phyloP scores from a whole-genome alignment of 2,888 invertebrate genomes.

The Lepidocyrtoides sp. region DNA sequence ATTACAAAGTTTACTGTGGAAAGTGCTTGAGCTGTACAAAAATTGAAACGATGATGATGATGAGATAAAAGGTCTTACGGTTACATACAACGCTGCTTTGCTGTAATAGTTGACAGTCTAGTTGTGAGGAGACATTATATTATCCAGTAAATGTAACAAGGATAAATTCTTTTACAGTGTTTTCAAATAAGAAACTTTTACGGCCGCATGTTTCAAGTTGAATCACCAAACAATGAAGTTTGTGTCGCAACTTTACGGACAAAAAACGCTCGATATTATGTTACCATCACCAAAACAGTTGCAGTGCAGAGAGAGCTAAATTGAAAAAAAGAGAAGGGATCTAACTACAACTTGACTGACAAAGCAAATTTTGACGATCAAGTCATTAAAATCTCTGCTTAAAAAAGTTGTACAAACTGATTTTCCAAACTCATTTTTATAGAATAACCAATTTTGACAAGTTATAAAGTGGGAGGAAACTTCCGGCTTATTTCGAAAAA shows the following conservation, averaged over 20 bases:
- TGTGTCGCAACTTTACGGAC: conserved; percentile 25
- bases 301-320: background rate
- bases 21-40: conserved; percentile 65
- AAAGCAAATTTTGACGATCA: conserved; percentile 65
- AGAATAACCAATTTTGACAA: conserved; percentile 59
- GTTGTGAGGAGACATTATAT: conserved; percentile 16
- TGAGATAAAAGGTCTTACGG: conserved; percentile 23
- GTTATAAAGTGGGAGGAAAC: conserved; percentile 67
- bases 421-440: conserved; percentile 58
- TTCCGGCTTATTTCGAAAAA: conserved; percentile 57
- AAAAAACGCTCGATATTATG: background rate
- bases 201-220: conserved; percentile 13
- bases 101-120: conserved; percentile 10
- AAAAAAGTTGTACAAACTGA: conserved; percentile 45
- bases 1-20: background rate
- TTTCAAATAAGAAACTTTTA: conserved; percentile 48
- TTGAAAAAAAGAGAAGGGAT: background rate
- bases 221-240: conserved; percentile 62
- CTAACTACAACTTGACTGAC: conserved; percentile 26
- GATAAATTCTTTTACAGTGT: background rate
- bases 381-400: conserved; percentile 70
- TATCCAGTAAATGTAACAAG: background rate
- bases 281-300: background rate
- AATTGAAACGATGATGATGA: conserved; percentile 47
- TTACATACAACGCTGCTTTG: background rate